These are phyloP conservation scores for Sula dactylatra DNA, from an alignment of 2,113 vertebrate genomes.

Conservation along the genomic window DNA sequence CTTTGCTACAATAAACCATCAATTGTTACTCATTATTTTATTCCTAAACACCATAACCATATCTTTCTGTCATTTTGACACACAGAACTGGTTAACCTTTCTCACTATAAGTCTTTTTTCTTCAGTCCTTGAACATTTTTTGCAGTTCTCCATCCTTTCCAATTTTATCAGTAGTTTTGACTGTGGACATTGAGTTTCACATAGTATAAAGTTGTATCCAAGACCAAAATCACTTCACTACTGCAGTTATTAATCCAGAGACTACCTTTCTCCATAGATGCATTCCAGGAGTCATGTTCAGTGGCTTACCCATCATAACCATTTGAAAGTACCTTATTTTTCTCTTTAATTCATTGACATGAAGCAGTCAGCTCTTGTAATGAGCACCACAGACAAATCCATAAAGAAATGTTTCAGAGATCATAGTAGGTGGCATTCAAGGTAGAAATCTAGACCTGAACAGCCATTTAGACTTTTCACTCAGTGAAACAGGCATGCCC, in stretches of 20 bases:
- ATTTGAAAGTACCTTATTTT: neutral
- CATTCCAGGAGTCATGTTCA: neutral
- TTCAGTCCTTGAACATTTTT: neutral
- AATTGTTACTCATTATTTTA: neutral
- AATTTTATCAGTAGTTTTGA: neutral
- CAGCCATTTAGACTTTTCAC: neutral
- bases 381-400: neutral
- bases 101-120: neutral
- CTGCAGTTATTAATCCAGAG: neutral
- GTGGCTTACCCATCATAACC: neutral
- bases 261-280: neutral
- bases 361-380: neutral
- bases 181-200: neutral
- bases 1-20: neutral
- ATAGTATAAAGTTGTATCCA: neutral
- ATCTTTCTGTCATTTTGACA: neutral
- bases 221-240: neutral
- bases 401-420: neutral
- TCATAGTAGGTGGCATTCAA: neutral
- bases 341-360: neutral
- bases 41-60: neutral
- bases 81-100: neutral
- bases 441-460: neutral
- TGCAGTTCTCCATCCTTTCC: neutral
- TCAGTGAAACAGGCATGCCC: neutral